Evolutionary conservation across 2,888 invertebrate genomes (phyloP), one percentile per base, ranked within the genome.

Genomic region (Drosophila cognata): DNA sequence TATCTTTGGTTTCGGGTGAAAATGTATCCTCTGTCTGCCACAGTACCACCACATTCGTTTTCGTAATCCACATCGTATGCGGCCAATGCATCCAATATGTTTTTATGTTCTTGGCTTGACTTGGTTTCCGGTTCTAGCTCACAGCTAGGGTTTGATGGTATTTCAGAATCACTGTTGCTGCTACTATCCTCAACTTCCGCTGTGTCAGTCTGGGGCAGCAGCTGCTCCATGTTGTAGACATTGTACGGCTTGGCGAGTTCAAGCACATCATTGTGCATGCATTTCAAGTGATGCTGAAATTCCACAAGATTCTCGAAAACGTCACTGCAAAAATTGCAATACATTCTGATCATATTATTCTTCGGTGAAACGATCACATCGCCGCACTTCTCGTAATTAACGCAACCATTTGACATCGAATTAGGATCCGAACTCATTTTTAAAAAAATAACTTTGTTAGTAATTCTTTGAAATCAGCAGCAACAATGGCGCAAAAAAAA

Each of bases 381-480:
- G 4, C 91, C 91, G 52, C 91, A 91, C 60, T 83, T 89, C 46
- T 88, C 71, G 6, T 80, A 89, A n/a, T 82, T 61, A 0, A 76
- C 60, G 41, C 62, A 59, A 7, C 48, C 68, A 21, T 74, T 66
- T 6, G 59, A 35, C 4, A 67, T 8, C 25, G 60, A 52, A 56
- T 80, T 77, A 0, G 71, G 3, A 46, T 77, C 50, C 11, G 53
- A 56, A 36, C 46, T 28, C 90, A 91, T 89, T 61, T 69, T 77
- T 0, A 29, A 6, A 52, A 55, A 3, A 51, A 25, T 4, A 52
- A 13, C 35, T 43, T 69, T 18, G 5, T 5, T 48, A 8, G 31
- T 10, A 41, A 36, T 41, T 51, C 38, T 21, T 63, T 38, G 28
- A 25, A 31, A n/a, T 4, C 55, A 52, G 38, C 50, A 33, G 21